phyloP scores from a whole-genome alignment of 2,797 vertebrate genomes.

The Spheniscus humboldti region DNA sequence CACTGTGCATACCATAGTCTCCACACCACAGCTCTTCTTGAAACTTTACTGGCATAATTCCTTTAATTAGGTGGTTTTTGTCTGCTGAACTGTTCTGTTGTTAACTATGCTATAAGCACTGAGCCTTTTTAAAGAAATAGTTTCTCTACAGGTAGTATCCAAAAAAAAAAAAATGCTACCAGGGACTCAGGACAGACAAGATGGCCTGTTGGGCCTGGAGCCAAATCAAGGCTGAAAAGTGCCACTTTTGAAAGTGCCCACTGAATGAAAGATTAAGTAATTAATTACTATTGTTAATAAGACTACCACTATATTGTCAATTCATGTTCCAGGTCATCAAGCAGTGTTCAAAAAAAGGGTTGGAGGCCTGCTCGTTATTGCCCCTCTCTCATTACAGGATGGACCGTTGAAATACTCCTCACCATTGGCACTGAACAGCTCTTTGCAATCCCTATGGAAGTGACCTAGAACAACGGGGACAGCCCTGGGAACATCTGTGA shows the following conservation, averaged over 20 bases:
- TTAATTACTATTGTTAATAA: neutral
- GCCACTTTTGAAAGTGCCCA: too few relatives aligned
- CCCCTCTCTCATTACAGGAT: neutral
- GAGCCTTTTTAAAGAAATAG: neutral
- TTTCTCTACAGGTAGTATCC: neutral
- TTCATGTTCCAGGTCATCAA: neutral
- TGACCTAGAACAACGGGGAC: neutral
- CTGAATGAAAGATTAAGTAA: neutral
- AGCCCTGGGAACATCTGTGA: neutral
- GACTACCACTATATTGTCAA: neutral
- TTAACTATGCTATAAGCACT: neutral
- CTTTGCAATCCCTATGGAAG: neutral
- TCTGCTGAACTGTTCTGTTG: neutral
- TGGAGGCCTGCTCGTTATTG: neutral
- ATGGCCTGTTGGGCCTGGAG: fast-evolving
- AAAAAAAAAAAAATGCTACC: neutral
- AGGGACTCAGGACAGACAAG: neutral
- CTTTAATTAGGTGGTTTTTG: neutral
- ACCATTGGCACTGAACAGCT: neutral
- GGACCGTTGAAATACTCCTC: neutral
- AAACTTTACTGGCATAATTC: neutral
- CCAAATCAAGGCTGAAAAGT: neutral
- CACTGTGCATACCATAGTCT: neutral
- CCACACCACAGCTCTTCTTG: neutral
- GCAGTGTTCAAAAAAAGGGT: neutral